Conservation (phyloP, 2,888 invertebrate species). For the Drosophila conformis region DNA sequence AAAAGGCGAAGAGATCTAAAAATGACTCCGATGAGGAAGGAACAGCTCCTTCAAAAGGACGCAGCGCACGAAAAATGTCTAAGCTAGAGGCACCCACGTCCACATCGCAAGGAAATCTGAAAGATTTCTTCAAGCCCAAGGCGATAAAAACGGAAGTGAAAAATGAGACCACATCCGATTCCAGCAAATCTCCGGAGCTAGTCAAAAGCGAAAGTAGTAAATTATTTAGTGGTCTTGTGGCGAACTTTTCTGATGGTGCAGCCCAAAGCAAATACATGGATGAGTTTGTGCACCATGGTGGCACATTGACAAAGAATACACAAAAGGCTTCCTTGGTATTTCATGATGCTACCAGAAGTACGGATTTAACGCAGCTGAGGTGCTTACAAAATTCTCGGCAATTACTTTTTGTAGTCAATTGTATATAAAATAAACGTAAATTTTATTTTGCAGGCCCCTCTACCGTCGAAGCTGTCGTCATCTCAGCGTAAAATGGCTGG, state of each 20-base stretch:
- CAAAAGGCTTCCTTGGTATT: conserved; percentile 74
- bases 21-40: conserved; percentile 36
- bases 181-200: neutral
- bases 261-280: conserved; percentile 30
- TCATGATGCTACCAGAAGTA: conserved; percentile 35
- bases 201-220: conserved; percentile 32
- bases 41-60: neutral
- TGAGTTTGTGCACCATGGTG: conserved; percentile 73
- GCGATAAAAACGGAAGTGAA: neutral
- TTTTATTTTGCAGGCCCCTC: conserved; percentile 59
- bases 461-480: conserved; percentile 80
- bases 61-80: conserved; percentile 36
- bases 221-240: conserved; percentile 69
- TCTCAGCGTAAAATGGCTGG: conserved; percentile 78
- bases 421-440: neutral
- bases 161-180: conserved; percentile 2
- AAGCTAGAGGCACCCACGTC: conserved; percentile 31
- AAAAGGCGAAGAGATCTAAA: conserved; percentile 40
- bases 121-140: conserved; percentile 62
- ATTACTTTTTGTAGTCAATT: neutral
- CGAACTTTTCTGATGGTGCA: conserved; percentile 58
- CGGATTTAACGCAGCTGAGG: conserved; percentile 63
- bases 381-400: conserved; percentile 18
- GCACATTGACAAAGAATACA: conserved; percentile 65
- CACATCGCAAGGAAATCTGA: conserved; percentile 36